A percentile compares a stretch with the other conserved stretches of the same genome.
These are phyloP conservation scores for Tridacna crocea DNA, from an alignment of 2,888 invertebrate species.

Conservation along the genomic window DNA sequence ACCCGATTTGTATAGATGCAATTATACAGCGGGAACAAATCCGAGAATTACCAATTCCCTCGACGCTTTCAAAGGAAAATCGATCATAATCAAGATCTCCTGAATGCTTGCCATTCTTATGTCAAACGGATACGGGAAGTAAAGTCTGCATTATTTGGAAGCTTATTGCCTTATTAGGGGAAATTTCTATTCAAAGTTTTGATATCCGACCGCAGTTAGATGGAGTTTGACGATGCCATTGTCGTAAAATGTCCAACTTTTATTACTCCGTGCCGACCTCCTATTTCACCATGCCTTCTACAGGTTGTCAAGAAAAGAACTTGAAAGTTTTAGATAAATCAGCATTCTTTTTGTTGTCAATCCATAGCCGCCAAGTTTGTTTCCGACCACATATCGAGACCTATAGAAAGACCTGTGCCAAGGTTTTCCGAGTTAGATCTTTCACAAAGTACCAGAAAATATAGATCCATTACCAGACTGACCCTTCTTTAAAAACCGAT, in stretches of 20 bases:
- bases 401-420: too few species aligned
- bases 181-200: conserved; percentile 35
- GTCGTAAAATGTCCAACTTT: conserved; percentile 28
- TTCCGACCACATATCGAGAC: too few species aligned
- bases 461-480: too few species aligned
- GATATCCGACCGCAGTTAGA: conserved; percentile 22
- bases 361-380: too few species aligned
- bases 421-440: too few species aligned
- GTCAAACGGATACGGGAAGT: conserved; percentile 25
- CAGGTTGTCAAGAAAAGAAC: too few species aligned
- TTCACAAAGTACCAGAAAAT: too few species aligned
- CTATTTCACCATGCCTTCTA: background rate
- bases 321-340: too few species aligned
- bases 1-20: conserved; percentile 25
- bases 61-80: conserved; percentile 29
- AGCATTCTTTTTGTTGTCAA: too few species aligned
- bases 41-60: conserved; percentile 32
- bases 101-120: conserved; percentile 31
- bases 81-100: conserved; percentile 35
- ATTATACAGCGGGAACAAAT: conserved; percentile 33
- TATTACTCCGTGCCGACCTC: conserved; percentile 8
- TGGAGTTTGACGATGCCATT: conserved; percentile 21
- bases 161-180: conserved; percentile 41
- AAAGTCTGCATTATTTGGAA: conserved; percentile 33
- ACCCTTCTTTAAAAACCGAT: too few species aligned